These are phyloP conservation scores for Rhagonycha fulva DNA, from an alignment of 2,888 invertebrate genomes.

Conservation along the genomic window DNA sequence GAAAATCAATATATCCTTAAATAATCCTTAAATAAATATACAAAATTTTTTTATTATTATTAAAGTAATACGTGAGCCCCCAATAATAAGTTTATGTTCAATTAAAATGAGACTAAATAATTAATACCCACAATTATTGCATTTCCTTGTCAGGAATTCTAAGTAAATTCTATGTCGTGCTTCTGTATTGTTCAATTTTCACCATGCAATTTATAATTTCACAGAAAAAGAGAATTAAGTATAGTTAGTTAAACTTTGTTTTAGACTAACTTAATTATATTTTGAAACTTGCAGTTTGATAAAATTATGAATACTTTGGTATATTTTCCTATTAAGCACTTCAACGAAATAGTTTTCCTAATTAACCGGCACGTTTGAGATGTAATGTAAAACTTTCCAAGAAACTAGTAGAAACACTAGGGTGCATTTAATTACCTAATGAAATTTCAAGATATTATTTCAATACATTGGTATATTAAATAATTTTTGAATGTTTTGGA, in stretches of 20 bases:
- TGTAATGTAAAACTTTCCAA: background rate
- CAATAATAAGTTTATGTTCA: too few relatives aligned
- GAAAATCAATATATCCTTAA: too few relatives aligned
- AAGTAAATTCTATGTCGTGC: background rate
- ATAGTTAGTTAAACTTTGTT: background rate
- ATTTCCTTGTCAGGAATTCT: too few relatives aligned
- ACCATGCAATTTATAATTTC: background rate
- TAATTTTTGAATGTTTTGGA: too few relatives aligned
- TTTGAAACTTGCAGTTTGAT: background rate
- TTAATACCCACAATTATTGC: background rate
- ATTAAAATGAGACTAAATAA: background rate
- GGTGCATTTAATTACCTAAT: background rate
- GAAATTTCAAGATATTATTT: too few relatives aligned
- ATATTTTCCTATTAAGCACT: background rate
- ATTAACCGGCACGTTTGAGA: background rate
- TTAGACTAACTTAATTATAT: background rate
- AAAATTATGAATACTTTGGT: background rate
- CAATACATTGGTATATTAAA: too few relatives aligned
- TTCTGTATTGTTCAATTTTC: background rate
- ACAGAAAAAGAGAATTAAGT: background rate
- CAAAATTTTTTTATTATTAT: too few relatives aligned
- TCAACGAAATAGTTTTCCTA: background rate
- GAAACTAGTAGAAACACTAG: background rate
- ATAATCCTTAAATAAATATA: too few relatives aligned
- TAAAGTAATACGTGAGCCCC: too few relatives aligned